phyloP scores from a whole-genome alignment of 2,888 invertebrate species.

The Cistogaster globosa region DNA sequence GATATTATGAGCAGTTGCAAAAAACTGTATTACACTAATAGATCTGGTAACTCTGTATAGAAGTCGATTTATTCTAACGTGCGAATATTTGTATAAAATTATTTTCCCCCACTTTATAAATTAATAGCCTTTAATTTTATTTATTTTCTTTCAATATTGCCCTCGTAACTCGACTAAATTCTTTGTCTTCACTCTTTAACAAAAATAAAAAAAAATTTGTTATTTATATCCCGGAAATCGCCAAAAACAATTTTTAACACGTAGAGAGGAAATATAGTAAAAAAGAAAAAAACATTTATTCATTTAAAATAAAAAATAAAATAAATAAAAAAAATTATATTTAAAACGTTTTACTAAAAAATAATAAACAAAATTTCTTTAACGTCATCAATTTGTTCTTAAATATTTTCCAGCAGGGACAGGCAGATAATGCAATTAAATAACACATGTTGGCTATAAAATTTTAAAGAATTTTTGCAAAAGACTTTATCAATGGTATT shows the following conservation, averaged over 20 bases:
- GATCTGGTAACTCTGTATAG: too few relatives aligned
- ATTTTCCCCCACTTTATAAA: too few relatives aligned
- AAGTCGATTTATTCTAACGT: too few relatives aligned
- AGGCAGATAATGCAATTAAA: too few relatives aligned
- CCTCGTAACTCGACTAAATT: too few relatives aligned
- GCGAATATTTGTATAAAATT: too few relatives aligned
- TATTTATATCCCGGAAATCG: conserved; percentile 45
- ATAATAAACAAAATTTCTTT: conserved; percentile 9
- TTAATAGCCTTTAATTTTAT: too few relatives aligned
- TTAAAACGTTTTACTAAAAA: neutral
- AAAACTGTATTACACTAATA: too few relatives aligned
- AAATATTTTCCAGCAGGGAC: neutral
- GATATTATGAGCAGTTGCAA: too few relatives aligned
- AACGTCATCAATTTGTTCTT: conserved; percentile 32
- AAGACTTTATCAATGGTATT: too few relatives aligned
- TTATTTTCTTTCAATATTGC: neutral
- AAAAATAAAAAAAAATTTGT: neutral
- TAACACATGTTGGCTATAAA: too few relatives aligned
- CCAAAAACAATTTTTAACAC: conserved; percentile 22
- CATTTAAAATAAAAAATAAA: conserved; percentile 1
- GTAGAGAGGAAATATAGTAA: conserved; percentile 41
- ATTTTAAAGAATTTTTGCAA: too few relatives aligned
- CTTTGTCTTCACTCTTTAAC: neutral
- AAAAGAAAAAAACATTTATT: conserved; percentile 5
- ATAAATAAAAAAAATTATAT: neutral